A percentile compares a stretch with the other conserved stretches of the same genome.
These are phyloP conservation scores for Porphyrio hochstetteri DNA, from an alignment of 2,113 vertebrate species.

Conservation along the genomic window DNA sequence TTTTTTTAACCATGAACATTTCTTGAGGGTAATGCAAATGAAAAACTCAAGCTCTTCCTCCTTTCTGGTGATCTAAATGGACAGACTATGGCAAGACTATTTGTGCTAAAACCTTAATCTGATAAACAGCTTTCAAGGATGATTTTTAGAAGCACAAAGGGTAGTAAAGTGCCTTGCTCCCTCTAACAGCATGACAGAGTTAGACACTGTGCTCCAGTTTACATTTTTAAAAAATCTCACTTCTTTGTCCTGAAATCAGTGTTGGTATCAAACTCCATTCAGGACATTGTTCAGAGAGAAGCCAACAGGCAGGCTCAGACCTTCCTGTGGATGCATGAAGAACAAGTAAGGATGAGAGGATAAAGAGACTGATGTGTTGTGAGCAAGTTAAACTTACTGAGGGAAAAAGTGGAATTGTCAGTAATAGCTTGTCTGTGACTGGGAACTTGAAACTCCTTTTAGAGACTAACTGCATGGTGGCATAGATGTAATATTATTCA, in stretches of 20 bases:
- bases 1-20: conserved; percentile 2
- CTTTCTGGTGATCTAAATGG: background rate
- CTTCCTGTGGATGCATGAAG: background rate
- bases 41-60: conserved; percentile 20
- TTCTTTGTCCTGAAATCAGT: conserved; percentile 34
- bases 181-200: background rate
- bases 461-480: background rate
- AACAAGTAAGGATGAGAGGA: background rate
- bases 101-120: conserved; percentile 4
- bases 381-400: background rate
- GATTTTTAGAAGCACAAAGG: background rate
- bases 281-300: background rate
- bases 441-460: background rate
- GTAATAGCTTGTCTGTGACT: background rate
- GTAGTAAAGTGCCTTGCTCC: background rate
- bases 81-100: background rate
- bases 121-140: background rate
- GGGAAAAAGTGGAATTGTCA: background rate
- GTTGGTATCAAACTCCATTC: conserved; percentile 18
- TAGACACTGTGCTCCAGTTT: background rate
- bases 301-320: background rate
- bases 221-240: background rate
- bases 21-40: background rate
- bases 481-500: background rate
- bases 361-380: background rate